These are phyloP conservation scores for Epicauta chinensis DNA, from an alignment of 1,140 invertebrate genomes.

Conservation along the genomic window DNA sequence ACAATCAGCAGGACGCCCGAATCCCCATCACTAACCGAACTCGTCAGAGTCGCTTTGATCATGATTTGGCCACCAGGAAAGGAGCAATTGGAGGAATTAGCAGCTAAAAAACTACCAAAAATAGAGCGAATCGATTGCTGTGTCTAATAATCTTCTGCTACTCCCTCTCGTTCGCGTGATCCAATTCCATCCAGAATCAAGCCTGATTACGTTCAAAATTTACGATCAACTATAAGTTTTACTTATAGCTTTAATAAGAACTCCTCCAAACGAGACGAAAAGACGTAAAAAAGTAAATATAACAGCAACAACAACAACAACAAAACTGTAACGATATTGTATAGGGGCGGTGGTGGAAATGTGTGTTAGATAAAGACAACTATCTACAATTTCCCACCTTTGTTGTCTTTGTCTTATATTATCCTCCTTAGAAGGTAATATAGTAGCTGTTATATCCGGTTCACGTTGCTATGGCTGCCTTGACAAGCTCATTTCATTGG, in stretches of 20 bases:
- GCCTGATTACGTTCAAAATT: constrained; percentile 14
- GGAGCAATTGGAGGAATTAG: too few species aligned
- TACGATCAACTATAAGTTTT: constrained; percentile 17
- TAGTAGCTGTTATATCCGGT: constrained; percentile 15
- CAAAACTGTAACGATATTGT: neutral
- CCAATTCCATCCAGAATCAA: too few species aligned
- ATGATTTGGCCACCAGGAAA: too few species aligned
- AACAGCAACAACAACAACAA: neutral
- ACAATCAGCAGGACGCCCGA: too few species aligned
- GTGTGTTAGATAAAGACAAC: neutral
- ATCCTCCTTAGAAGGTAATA: neutral
- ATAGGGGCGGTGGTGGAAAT: neutral
- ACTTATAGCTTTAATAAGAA: constrained; percentile 19
- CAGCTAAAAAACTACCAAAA: too few species aligned
- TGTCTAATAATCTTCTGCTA: too few species aligned
- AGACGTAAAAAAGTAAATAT: constrained; percentile 1
- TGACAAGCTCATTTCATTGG: constrained; percentile 18
- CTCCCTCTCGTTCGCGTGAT: too few species aligned
- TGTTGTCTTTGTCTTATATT: too few species aligned
- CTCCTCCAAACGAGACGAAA: constrained; percentile 5
- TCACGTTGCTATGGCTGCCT: constrained; percentile 22
- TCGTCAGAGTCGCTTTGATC: too few species aligned
- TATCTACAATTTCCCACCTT: neutral
- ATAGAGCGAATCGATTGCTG: too few species aligned
- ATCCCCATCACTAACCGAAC: too few species aligned